Evolutionary conservation across 2,888 invertebrate species (phyloP).

Genomic region (Carpatolechia fugitivella): DNA sequence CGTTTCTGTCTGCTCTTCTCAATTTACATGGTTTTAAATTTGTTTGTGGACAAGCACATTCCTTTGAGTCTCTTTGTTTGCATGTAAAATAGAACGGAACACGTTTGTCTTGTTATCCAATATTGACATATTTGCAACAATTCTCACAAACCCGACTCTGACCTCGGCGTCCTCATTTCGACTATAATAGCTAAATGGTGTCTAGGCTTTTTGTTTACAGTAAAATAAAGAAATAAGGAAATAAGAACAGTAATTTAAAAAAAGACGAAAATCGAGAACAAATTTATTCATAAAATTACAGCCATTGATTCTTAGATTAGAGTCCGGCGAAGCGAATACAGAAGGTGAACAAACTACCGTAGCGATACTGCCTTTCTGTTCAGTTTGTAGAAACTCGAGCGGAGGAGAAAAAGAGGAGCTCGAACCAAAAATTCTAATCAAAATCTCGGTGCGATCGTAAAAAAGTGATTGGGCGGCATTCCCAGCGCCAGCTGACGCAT

Average conservation of each 20-base stretch:
- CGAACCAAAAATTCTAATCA: conserved; percentile 9
- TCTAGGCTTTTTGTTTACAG: too few relatives aligned
- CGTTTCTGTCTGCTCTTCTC: too few relatives aligned
- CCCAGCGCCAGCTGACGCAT: neutral
- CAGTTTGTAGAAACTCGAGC: neutral
- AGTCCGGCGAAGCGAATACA: too few relatives aligned
- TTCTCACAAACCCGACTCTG: neutral
- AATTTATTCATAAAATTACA: too few relatives aligned
- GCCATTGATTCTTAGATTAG: too few relatives aligned
- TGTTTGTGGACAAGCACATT: neutral
- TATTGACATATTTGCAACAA: neutral
- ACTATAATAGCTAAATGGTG: too few relatives aligned
- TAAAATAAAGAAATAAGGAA: too few relatives aligned
- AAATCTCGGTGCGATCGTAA: conserved; percentile 10
- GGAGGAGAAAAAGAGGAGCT: neutral
- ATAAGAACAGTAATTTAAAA: too few relatives aligned
- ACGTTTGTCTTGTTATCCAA: neutral
- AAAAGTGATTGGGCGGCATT: conserved; percentile 15
- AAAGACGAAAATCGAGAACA: too few relatives aligned
- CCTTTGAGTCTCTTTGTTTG: neutral
- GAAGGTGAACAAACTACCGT: too few relatives aligned
- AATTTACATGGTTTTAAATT: neutral
- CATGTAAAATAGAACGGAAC: neutral
- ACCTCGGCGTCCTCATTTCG: too few relatives aligned
- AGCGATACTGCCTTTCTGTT: too few relatives aligned